Base-by-base conservation (phyloP, 2,888 invertebrate genomes). In the Drosophila kanekoi region DNA sequence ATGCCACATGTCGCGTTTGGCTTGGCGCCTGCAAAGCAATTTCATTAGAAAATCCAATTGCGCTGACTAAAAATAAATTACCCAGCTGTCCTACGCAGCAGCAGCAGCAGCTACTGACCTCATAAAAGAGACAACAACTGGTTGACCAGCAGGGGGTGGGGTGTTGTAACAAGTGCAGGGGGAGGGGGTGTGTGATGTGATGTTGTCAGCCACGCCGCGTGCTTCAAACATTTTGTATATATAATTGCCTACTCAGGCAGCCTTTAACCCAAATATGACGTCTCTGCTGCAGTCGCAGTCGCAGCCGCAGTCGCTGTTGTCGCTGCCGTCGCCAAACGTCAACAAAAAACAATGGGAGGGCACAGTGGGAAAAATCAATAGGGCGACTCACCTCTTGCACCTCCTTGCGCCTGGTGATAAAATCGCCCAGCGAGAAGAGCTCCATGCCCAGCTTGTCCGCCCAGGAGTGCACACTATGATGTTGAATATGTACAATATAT, bases 361-460 rank as follows among this genome's bases (percentile, higher is more conserved):
- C 43, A 65, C 28, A 61, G 63, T 65, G 68, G 89, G 89, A 87
- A 91, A 91, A 91, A 92, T 92, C 91, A 85, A 91, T 91, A 67
- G 41, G 45, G 51, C 16, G 20, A 76, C 89, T 94, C 93, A 96
- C 96, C 90, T 96, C 95, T 91, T 96, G 95, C 69, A 97, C 96
- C 91, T 95, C 95, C 89, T 95, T 95, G 90, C 96, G 94, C 89
- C 96, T 94, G 62, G 96, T 96, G 83, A 96, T 96, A 91, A 96
- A 95, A 90, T 96, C 96, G 62, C 96, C 96, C 86, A 96, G 94
- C 91, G 96, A 95, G 93, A 95, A 96, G 79, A 97, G 92, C 92
- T 97, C 96, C 89, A 95, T 95, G 53, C 96, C 96, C 75, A 96
- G 93, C 92, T 96, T 96, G 91, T 96, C 95, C 32, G 96, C 96